phyloP scores from a whole-genome alignment of 1,140 invertebrate genomes.

The Megathymus violae region DNA sequence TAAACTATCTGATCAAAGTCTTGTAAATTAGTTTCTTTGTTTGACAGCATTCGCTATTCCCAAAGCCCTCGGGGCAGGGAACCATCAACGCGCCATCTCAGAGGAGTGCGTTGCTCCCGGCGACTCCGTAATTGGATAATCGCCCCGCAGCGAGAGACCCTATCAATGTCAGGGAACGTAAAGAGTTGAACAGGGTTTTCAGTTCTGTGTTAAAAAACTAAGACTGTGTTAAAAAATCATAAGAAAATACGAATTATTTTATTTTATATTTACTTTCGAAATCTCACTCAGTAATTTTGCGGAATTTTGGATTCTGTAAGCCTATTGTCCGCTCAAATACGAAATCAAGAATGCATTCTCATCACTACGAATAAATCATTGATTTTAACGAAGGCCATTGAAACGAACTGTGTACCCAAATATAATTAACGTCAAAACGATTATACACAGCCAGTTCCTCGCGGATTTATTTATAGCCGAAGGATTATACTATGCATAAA shows the following conservation, averaged over 20 bases:
- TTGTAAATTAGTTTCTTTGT: slow-evolving; percentile 17
- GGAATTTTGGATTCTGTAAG: neutral
- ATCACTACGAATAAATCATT: neutral
- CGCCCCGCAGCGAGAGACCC: slow-evolving; percentile 38
- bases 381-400: neutral
- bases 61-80: slow-evolving; percentile 13
- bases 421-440: slow-evolving; percentile 23
- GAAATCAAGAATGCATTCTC: neutral
- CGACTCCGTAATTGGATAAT: slow-evolving; percentile 58
- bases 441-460: slow-evolving; percentile 4
- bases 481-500: slow-evolving; percentile 31
- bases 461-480: slow-evolving; percentile 26
- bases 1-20: neutral
- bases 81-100: slow-evolving; percentile 18
- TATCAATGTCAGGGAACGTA: slow-evolving; percentile 18
- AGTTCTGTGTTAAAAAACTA: too few species aligned
- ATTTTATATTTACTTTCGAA: too few species aligned
- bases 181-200: neutral
- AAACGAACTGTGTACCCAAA: neutral
- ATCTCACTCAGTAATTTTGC: neutral
- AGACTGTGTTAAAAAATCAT: too few species aligned
- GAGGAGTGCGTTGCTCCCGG: slow-evolving; percentile 50
- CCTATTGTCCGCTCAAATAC: neutral
- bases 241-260: too few species aligned
- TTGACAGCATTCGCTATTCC: slow-evolving; percentile 11